Base-by-base conservation (phyloP, 2,113 vertebrate genomes). In the Triplophysa rosa region DNA sequence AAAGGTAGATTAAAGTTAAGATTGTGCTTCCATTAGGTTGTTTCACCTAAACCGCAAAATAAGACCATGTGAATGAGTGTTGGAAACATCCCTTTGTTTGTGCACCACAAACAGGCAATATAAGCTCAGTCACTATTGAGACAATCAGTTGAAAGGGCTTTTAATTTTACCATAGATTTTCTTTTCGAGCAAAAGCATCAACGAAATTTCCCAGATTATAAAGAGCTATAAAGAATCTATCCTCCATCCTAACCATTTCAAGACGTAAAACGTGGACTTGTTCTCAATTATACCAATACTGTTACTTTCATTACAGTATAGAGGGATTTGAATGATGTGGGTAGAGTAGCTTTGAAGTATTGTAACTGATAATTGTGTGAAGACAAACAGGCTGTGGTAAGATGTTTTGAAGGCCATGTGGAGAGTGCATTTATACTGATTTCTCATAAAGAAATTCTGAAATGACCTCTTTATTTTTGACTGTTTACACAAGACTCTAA, bases 61-160 rank as follows among this genome's bases (percentile, higher is more conserved):
- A 78, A 77, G 72, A 81, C 59, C 17, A 75, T 78, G 71, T 56
- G 58, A 77, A 24, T 67, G 67, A 52, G 61, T 65, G 61, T 77
- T 77, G 17, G 49, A 74, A 77, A 66, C 69, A 59, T 74, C 69
- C 49, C 23, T 79, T 58, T 40, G 4, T 75, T 66, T 49, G 9
- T 45, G 23, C 58, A 81, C 67, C 17, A 54, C 33, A 49, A 80
- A 79, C 76, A 76, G 80, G 83, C 83, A 84, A 82, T 84, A 84
- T 82, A 65, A 76, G 83, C 80, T 68, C 61, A 70, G 74, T 66
- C 63, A 70, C 26, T 79, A 76, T 76, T 45, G 70, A 82, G 83
- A 84, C 83, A 84, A 84, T 84, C 83, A 84, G 71, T 82, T 56
- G 17, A 82, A 84, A 84, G 83, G 83, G 83, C 83, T 84, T 84